Conservation (phyloP, 2,113 vertebrate species). For the Noturus placidus region DNA sequence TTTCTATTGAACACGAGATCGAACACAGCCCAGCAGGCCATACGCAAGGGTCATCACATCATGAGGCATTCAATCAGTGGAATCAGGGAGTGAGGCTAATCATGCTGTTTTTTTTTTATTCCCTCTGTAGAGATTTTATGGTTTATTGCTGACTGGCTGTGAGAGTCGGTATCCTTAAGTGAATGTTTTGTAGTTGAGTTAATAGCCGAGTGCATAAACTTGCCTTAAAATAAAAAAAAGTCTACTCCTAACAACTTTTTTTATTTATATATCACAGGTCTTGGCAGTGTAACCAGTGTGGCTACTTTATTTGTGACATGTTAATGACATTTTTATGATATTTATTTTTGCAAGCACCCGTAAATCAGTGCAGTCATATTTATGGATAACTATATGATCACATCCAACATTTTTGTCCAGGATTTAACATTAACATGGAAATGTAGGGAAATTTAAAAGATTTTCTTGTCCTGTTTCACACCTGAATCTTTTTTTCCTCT, state of each 20-base stretch:
- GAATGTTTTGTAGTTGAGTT: background rate
- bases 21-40: conserved; percentile 11
- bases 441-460: background rate
- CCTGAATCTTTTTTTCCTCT: background rate
- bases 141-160: background rate
- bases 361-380: background rate
- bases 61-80: background rate
- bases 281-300: background rate
- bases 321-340: background rate
- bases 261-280: background rate
- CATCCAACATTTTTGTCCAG: background rate
- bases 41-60: conserved; percentile 14
- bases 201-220: background rate
- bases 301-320: background rate
- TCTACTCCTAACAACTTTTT: background rate
- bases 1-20: conserved; percentile 33
- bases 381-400: background rate
- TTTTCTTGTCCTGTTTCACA: background rate
- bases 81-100: background rate
- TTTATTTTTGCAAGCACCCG: background rate
- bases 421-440: background rate
- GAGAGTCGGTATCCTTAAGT: background rate
- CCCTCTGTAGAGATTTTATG: background rate
- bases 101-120: background rate
- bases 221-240: background rate